phyloP scores from a whole-genome alignment of 1,140 invertebrate species.

The Tenebrio molitor region DNA sequence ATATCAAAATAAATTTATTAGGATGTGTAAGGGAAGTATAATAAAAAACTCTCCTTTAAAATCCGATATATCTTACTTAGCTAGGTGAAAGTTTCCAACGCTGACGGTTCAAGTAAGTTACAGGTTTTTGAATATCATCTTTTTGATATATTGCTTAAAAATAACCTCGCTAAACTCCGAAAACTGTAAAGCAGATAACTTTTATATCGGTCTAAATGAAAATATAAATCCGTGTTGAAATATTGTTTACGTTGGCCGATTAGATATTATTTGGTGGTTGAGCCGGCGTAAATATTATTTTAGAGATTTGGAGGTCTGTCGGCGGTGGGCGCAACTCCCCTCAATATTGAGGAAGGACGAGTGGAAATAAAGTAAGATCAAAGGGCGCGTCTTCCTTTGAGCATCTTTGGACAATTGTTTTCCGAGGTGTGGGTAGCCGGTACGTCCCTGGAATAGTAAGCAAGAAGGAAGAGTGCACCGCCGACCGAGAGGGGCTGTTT shows the following conservation, averaged over 20 bases:
- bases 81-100: conserved; percentile 50
- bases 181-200: conserved; percentile 41
- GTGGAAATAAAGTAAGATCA: conserved; percentile 32
- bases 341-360: conserved; percentile 2
- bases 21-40: conserved; percentile 37
- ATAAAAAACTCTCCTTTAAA: conserved; percentile 49
- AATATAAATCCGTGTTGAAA: conserved; percentile 31
- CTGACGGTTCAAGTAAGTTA: conserved; percentile 53
- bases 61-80: conserved; percentile 52
- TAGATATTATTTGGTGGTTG: not conserved
- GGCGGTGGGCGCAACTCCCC: not conserved
- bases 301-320: not conserved
- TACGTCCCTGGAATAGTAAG: conserved; percentile 44
- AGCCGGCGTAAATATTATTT: not conserved
- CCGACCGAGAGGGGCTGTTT: conserved; percentile 46
- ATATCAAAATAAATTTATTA: conserved; percentile 43
- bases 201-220: conserved; percentile 35
- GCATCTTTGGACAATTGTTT: conserved; percentile 35
- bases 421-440: conserved; percentile 31
- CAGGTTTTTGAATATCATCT: conserved; percentile 52
- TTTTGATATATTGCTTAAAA: conserved; percentile 48
- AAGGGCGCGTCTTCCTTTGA: conserved; percentile 40
- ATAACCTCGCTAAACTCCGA: conserved; percentile 39
- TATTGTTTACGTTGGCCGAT: not conserved
- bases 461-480: conserved; percentile 11